These are phyloP conservation scores for Cariama cristata DNA, from an alignment of 2,113 vertebrate species.

Conservation along the genomic window DNA sequence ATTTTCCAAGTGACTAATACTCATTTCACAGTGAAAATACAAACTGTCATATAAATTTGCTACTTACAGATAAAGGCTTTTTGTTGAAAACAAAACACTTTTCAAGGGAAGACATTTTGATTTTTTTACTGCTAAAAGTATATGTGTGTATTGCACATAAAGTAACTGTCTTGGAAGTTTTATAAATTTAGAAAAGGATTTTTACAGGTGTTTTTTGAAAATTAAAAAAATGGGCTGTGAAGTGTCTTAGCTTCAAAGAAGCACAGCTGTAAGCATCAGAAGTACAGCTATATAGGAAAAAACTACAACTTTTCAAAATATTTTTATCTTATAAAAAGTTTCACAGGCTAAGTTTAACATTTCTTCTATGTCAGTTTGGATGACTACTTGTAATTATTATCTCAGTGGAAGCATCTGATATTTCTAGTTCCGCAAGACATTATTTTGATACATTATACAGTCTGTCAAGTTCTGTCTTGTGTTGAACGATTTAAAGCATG, in stretches of 20 bases:
- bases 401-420: background rate
- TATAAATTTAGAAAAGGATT: background rate
- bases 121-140: background rate
- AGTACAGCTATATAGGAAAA: background rate
- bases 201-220: background rate
- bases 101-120: background rate
- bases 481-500: background rate
- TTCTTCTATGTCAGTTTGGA: background rate
- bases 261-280: background rate
- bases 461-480: background rate
- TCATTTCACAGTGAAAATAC: background rate
- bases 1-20: background rate
- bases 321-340: background rate
- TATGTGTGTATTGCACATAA: background rate
- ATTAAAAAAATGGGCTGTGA: background rate
- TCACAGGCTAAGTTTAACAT: background rate
- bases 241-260: background rate
- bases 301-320: background rate
- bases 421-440: background rate
- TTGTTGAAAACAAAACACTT: background rate
- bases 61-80: background rate
- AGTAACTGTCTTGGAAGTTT: background rate
- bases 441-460: background rate
- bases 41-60: background rate
- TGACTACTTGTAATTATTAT: background rate